A percentile compares a stretch with the other conserved stretches of the same genome.
Conservation (phyloP, 2,888 invertebrate species). For the Amiota minor region DNA sequence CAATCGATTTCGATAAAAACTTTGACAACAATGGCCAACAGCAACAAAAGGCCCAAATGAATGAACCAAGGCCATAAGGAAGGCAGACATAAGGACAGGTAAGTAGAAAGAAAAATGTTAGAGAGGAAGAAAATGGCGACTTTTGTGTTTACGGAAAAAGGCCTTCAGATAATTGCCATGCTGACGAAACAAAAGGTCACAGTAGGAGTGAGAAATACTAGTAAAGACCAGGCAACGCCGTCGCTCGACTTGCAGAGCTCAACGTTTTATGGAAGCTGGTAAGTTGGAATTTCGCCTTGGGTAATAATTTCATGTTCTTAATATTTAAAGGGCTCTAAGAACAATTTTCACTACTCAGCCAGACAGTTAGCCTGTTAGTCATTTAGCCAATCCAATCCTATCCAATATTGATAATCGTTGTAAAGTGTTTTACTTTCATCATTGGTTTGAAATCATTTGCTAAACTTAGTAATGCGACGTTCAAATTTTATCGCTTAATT, state of each 20-base stretch:
- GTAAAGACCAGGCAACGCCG: neutral
- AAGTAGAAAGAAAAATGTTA: no score
- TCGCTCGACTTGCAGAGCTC: neutral
- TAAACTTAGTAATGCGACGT: neutral
- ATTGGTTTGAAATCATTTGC: neutral
- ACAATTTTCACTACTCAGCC: neutral
- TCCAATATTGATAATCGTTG: constrained; percentile 23
- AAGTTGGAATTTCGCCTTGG: constrained; percentile 6
- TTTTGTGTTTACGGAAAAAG: neutral
- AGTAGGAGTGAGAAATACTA: neutral
- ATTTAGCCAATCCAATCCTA: no score
- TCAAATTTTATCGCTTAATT: constrained; percentile 12
- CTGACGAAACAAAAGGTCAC: constrained; percentile 5
- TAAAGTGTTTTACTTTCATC: neutral
- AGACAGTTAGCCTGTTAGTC: neutral
- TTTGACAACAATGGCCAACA: constrained; percentile 6
- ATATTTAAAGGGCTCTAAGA: constrained; percentile 42
- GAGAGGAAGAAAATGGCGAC: no score
- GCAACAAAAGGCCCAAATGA: constrained; percentile 6
- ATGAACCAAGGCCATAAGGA: neutral
- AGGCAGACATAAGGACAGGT: neutral
- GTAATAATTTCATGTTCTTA: constrained; percentile 35
- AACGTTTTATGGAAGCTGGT: constrained; percentile 28
- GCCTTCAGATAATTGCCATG: constrained; percentile 7
- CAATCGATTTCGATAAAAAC: constrained; percentile 27